Percentiles rank a stretch among this genome's conserved stretches.
Evolutionary conservation across 2,797 vertebrate genomes (phyloP).

Genomic region (Monodelphis domestica): DNA sequence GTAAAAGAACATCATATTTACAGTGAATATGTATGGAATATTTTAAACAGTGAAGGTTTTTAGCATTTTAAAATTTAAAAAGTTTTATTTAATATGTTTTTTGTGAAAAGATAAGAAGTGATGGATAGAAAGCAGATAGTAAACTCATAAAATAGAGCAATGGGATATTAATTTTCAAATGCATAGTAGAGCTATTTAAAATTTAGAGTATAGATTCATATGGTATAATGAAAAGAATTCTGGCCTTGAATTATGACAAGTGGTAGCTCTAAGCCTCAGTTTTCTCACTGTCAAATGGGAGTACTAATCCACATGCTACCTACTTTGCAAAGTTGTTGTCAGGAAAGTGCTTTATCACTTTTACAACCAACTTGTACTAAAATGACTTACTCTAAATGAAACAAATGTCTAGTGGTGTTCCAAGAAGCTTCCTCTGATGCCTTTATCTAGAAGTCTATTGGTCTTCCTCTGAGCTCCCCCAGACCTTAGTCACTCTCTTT

Average conservation of each 20-base stretch:
- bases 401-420: background rate
- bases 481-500: too few relatives aligned
- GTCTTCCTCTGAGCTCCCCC: too few relatives aligned
- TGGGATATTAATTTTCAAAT: background rate
- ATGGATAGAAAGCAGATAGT: background rate
- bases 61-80: background rate
- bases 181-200: background rate
- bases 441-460: too few relatives aligned
- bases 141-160: background rate
- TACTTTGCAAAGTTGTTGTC: background rate
- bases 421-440: too few relatives aligned
- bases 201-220: background rate
- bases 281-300: background rate
- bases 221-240: background rate
- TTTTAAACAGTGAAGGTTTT: background rate
- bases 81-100: background rate
- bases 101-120: background rate
- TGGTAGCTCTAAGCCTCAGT: background rate
- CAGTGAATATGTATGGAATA: background rate
- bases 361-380: background rate
- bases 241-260: background rate
- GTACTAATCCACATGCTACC: background rate
- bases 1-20: background rate
- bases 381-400: background rate
- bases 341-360: background rate